Base-by-base conservation (phyloP, 2,113 vertebrate species). In the Propithecus coquereli region DNA sequence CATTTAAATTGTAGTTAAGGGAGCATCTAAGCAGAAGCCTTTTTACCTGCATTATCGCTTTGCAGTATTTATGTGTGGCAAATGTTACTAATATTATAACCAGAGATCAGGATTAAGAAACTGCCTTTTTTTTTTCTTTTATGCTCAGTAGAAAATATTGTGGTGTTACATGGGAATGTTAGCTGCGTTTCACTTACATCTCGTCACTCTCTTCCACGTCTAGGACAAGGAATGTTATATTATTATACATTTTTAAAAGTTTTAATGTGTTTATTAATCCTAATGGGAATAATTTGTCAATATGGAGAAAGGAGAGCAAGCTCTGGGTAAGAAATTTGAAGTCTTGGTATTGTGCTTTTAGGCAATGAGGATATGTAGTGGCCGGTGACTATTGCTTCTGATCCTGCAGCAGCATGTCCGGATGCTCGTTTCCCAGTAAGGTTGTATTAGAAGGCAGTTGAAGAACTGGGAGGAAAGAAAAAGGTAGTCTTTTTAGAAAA, bases 11-110 rank as follows among this genome's bases (percentile, higher is more conserved):
- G 91, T 94, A 87, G 97, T 96, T 97, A 97, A 96, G 84, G 97
- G 93, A 98, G 96, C 97, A 96, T 98, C 97, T 89, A 94, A 98
- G 87, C 96, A 95, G 66, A 95, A 98, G 95, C 96, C 93, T 97
- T 96, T 77, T 83, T 65, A 97, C 95, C 97, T 98, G 98, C 98
- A 95, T 98, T 97, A 95, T 85, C 97, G 97, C 95, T 91, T 98
- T 98, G 98, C 98, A 97, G 98, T 97, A 97, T 98, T 98, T 98
- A 97, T 98, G 96, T 98, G 94, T 98, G 96, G 95, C 96, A 98
- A 97, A 98, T 98, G 98, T 97, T 98, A 98, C 98, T 98, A 97
- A 96, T 93, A 97, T 97, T 95, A 96, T 98, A 97, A 97, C 95
- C 92, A 88, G 96, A 97, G 93, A 97, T 50, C 68, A 74, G 63